Evolutionary conservation across 2,113 vertebrate genomes (phyloP), one percentile per base, ranked within the genome.

Genomic region (Silurus glanis): DNA sequence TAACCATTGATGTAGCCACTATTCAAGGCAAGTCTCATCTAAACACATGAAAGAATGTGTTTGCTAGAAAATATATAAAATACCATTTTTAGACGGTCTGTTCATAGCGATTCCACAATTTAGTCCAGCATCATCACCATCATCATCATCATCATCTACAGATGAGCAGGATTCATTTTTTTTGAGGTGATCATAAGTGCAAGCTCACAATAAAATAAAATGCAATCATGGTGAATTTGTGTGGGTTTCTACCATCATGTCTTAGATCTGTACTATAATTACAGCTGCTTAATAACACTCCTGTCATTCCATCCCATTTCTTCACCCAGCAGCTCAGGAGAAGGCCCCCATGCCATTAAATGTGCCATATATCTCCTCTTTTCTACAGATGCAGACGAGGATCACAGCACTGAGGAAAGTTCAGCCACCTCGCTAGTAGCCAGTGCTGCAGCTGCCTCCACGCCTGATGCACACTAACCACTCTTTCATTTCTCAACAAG

Each of bases 371-470:
- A 91, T 95, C 92, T 92, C 92, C 89, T 92, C 93, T 87, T 85
- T 95, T 94, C 95, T 94, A 87, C 95, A 97, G 96, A 95, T 95
- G 92, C 88, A 0, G 95, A 96, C 93, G 96, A 96, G 58, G 95
- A 96, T 93, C 94, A 86, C 83, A 87, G 87, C 87, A 92, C 84
- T 67, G 72, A 79, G 45, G 75, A 84, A 87, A 87, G 80, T 83
- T 85, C 87, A 61, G 79, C 89, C 47, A 85, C 71, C 25, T 87
- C 90, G 49, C 87, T 89, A 82, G 84, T 87, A 72, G 88, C 86
- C 66, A 86, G 82, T 81, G 86, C 89, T 25, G 89, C 89, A 59
- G 88, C 87, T 61, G 90, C 89, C 21, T 64, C 89, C 37, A 66
- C 88, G 9, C 64, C 88, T 66, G 93, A 94, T 93, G 91, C 92